These are phyloP conservation scores for Semibalanus balanoides DNA, from an alignment of 1,140 invertebrate genomes.

Conservation along the genomic window DNA sequence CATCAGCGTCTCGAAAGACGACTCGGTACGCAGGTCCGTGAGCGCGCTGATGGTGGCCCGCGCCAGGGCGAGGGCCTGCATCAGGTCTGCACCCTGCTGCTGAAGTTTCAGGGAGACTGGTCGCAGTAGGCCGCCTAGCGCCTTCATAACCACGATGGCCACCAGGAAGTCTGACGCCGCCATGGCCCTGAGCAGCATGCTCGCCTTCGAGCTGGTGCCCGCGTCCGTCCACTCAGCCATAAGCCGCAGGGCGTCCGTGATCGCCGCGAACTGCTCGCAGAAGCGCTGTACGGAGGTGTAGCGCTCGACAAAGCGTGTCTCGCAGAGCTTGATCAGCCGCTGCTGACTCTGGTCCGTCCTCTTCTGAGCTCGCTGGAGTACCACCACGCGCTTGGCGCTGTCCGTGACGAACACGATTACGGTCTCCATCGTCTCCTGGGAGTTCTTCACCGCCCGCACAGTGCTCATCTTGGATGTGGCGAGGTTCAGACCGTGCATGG, in stretches of 20 bases:
- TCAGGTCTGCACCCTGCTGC: not conserved
- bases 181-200: not conserved
- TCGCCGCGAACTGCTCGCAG: not conserved
- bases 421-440: not conserved
- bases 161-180: not conserved
- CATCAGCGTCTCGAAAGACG: not conserved
- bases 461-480: not conserved
- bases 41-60: not conserved
- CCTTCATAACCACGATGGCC: not conserved
- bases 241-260: not conserved
- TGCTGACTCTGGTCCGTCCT: not conserved
- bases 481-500: constrained; percentile 9
- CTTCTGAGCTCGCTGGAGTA: not conserved
- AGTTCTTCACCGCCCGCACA: not conserved
- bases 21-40: not conserved
- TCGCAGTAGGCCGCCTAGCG: not conserved
- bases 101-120: not conserved
- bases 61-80: not conserved
- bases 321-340: not conserved
- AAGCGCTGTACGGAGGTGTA: not conserved
- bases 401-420: not conserved
- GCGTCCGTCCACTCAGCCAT: not conserved
- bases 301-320: not conserved
- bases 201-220: not conserved
- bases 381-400: not conserved